A percentile compares a stretch with the other conserved stretches of the same genome.
Evolutionary conservation across 2,888 invertebrate species (phyloP).

Genomic region (Thymelicus sylvestris): DNA sequence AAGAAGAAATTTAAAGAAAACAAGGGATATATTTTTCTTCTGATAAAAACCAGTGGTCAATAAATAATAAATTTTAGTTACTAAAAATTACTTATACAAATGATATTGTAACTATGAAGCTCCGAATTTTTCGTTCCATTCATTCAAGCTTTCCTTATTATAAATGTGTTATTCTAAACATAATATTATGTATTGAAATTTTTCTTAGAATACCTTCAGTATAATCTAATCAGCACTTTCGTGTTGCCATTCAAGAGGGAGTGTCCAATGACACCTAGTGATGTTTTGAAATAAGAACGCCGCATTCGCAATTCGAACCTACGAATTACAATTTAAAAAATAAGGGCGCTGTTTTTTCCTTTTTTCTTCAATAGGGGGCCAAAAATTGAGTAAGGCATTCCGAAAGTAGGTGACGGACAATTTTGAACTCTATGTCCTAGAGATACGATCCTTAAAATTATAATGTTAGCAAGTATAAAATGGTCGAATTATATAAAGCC

Average conservation of each 20-base stretch:
- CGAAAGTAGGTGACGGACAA: conserved; percentile 27
- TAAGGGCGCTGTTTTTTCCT: conserved; percentile 72
- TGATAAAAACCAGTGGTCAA: no score
- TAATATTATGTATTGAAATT: no score
- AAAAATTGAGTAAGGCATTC: not conserved
- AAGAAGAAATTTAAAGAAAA: no score
- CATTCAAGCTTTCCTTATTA: no score
- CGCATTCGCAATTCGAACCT: conserved; percentile 83
- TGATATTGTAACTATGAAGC: no score
- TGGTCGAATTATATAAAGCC: conserved; percentile 77
- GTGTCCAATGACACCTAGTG: conserved; percentile 83
- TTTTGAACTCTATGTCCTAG: conserved; percentile 46
- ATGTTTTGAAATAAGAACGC: conserved; percentile 84
- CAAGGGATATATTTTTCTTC: no score
- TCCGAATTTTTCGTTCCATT: no score
- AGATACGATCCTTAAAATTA: conserved; percentile 32
- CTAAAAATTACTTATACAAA: no score
- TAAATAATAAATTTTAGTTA: no score
- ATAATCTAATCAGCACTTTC: conserved; percentile 53
- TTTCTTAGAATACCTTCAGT: no score
- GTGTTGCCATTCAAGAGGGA: conserved; percentile 60
- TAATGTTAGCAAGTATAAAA: not conserved
- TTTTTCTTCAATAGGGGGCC: conserved; percentile 57
- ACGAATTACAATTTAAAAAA: conserved; percentile 83
- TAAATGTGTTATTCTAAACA: no score